These are phyloP conservation scores for Cuniculus paca DNA, from an alignment of 2,797 vertebrate species.

Conservation along the genomic window DNA sequence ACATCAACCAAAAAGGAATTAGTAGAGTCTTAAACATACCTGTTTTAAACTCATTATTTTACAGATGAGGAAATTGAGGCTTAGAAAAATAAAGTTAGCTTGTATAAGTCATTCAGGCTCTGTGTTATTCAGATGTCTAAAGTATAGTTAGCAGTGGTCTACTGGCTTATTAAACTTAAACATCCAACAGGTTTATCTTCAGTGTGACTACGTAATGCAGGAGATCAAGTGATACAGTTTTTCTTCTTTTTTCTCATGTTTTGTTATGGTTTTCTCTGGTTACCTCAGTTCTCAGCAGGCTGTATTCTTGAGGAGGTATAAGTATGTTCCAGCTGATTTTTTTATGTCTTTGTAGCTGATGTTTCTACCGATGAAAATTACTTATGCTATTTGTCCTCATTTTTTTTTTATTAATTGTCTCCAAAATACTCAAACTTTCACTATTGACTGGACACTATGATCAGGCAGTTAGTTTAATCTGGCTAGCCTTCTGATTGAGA, in stretches of 20 bases:
- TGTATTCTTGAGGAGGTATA: neutral
- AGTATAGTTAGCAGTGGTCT: neutral
- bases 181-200: neutral
- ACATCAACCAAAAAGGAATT: slow-evolving; percentile 5
- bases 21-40: neutral
- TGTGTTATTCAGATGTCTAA: neutral
- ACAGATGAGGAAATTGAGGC: neutral
- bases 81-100: neutral
- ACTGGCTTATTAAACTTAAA: slow-evolving; percentile 13
- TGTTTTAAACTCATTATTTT: slow-evolving; percentile 25
- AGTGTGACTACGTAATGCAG: neutral
- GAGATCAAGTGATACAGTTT: neutral
- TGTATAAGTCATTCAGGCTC: neutral
- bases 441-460: neutral
- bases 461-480: neutral
- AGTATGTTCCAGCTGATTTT: neutral
- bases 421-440: neutral
- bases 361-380: slow-evolving; percentile 35
- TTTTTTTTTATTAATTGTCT: neutral
- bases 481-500: neutral
- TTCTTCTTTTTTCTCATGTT: neutral
- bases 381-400: neutral
- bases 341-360: neutral
- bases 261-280: neutral
- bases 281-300: neutral